These are phyloP conservation scores for Osedax frankpressi DNA, from an alignment of 2,888 invertebrate species.

Conservation along the genomic window DNA sequence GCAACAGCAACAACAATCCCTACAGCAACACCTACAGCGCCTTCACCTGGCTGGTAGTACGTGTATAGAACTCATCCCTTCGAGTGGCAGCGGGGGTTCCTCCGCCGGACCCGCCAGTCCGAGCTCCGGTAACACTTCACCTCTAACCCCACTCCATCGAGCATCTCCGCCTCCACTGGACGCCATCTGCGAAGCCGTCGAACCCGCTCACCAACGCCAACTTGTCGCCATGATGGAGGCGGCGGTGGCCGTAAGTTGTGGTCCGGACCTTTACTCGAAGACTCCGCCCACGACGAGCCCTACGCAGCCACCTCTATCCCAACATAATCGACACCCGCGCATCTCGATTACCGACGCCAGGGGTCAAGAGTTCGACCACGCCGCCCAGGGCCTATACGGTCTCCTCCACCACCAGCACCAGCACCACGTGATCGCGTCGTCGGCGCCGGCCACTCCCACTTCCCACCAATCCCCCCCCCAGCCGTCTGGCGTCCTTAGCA, in stretches of 20 bases:
- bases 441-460: not conserved
- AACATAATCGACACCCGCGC: not conserved
- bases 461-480: not conserved
- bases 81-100: not conserved
- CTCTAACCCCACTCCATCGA: not conserved
- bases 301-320: not conserved
- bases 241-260: not conserved
- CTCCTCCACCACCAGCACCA: not conserved
- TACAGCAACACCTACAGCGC: not conserved
- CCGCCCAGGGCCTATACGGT: too few species aligned
- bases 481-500: not conserved
- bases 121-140: not conserved
- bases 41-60: not conserved
- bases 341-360: not conserved
- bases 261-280: not conserved
- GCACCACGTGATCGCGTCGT: too few species aligned
- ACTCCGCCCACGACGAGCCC: not conserved
- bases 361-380: not conserved
- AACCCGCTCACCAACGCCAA: too few species aligned
- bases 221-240: not conserved
- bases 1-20: not conserved
- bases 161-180: not conserved
- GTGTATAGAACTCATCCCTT: too few species aligned
- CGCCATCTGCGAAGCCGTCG: not conserved
- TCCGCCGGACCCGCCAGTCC: not conserved